Percentiles rank a stretch among this genome's conserved stretches.
phyloP scores from a whole-genome alignment of 2,888 invertebrate species.

The Cerastis rubricosa region DNA sequence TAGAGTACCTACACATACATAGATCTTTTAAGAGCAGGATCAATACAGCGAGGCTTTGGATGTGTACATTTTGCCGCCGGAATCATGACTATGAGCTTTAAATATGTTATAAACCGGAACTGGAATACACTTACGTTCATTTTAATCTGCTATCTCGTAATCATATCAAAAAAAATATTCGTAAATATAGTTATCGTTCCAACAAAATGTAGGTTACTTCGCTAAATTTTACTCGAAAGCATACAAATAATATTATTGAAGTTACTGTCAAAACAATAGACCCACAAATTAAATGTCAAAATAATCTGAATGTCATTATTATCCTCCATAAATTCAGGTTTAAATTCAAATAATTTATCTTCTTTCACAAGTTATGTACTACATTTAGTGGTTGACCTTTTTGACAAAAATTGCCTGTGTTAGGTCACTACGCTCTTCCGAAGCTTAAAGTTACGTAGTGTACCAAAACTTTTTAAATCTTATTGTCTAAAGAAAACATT shows the following conservation, averaged over 20 bases:
- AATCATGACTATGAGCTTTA: neutral
- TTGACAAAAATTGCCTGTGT: too few species aligned
- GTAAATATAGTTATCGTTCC: neutral
- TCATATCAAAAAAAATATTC: neutral
- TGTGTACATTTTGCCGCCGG: constrained; percentile 11
- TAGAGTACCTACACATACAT: neutral
- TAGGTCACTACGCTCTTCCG: too few species aligned
- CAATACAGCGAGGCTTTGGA: constrained; percentile 25
- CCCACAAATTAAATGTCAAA: too few species aligned
- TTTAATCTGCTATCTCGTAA: neutral
- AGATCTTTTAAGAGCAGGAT: constrained; percentile 44
- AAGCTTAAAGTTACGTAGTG: too few species aligned
- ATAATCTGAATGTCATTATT: neutral
- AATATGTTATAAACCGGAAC: neutral
- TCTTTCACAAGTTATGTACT: neutral
- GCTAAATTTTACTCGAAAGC: neutral
- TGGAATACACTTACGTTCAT: neutral
- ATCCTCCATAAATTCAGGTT: neutral
- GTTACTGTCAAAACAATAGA: neutral
- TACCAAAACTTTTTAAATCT: too few species aligned
- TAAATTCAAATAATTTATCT: neutral
- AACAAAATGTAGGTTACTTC: neutral
- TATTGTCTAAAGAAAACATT: too few species aligned
- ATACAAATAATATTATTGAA: neutral
- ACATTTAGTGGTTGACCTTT: neutral